Evolutionary conservation across 2,888 invertebrate genomes (phyloP), one percentile per base, ranked within the genome.

Genomic region (Ochropleura plecta): DNA sequence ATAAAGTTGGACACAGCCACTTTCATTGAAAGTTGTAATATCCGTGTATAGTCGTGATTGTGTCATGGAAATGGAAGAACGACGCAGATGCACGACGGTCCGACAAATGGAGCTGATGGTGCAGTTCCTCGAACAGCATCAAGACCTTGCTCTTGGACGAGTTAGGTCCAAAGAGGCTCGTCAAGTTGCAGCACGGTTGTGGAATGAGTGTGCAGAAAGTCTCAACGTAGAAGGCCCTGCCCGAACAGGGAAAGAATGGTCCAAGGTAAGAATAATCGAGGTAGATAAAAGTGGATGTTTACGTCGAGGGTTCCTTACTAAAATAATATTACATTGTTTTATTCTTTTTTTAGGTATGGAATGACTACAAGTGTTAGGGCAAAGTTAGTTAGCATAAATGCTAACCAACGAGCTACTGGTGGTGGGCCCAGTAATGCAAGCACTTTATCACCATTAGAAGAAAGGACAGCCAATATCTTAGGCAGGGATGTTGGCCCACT

Each of bases 401-500:
- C 59, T 8, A 42, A 59, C 59, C 59, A 59, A 59, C 59, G 40
- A 60, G 42, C 42, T 60, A 60, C 60, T 60, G 60, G 42, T 64
- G 49, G 49, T 16, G 49, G 49, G 49, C 49, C 49, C 49, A 49
- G 49, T 49, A 49, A 14, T 49, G 49, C 49, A 49, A 49, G 49
- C 16, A 49, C 60, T 42, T 60, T 60, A 42, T 9, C 60, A 60
- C 60, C 60, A 44, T 42, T 60, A 5, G 60, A 60, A 9, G 18
- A 60, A 60, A 60, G 60, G 42, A 60, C 60, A 42, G 60, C 60
- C 42, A 44, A 44, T 60, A 60, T 18, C 42, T 60, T 60, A 60
- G 60, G 42, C 60, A 60, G 60, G 42, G 60, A 60, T 60, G 60
- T 60, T 60, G 42, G 60, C 60, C 60, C 60, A 18, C 60, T 60